Evolutionary conservation across 2,888 invertebrate species (phyloP), one percentile per base, ranked within the genome.

Genomic region (Andricus quercusramuli): DNA sequence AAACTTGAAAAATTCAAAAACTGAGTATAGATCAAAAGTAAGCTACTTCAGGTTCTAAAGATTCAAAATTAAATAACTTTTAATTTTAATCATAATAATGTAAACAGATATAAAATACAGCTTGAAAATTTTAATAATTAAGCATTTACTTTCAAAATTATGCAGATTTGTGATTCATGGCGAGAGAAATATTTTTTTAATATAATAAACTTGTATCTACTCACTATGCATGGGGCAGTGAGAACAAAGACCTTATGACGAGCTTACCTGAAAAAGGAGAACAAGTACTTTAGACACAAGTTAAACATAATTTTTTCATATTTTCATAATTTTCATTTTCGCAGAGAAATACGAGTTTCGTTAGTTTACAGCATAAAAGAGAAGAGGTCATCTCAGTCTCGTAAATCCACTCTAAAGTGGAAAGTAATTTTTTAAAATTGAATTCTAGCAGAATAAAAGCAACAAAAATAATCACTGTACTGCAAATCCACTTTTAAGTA

Each of bases 221-320:
- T 67, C 15, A 67, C 67, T 66, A 22, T 66, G 29, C n/a, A 20
- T 32, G 32, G 22, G 6, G 15, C 67, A 22, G 37, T 41, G 20
- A 22, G 13, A 67, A 67, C 11, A 67, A 41, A 41, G 41, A n/a
- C 8, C 6, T 41, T 6, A 15, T 67, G 41, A 41, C 41, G n/a
- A n/a, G 67, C 67, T 67, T 67, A 67, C 67, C 67, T 67, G 67
- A 67, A 67, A 67, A n/a, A 67, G 1, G 15, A 67, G 15, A 41
- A 67, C 41, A n/a, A 67, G n/a, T 67, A 67, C n/a, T 67, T 67
- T 20, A 67, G 67, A 67, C n/a, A 67, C 22, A 22, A 64, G 8
- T 64, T 17, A 29, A 64, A n/a, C 20, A 20, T 20, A 9, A 37
- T 66, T 9, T 37, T 37, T 66, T 11, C 66, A 17, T 29, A 37